Conservation (phyloP, 2,888 invertebrate species). For the Netelia inedita region DNA sequence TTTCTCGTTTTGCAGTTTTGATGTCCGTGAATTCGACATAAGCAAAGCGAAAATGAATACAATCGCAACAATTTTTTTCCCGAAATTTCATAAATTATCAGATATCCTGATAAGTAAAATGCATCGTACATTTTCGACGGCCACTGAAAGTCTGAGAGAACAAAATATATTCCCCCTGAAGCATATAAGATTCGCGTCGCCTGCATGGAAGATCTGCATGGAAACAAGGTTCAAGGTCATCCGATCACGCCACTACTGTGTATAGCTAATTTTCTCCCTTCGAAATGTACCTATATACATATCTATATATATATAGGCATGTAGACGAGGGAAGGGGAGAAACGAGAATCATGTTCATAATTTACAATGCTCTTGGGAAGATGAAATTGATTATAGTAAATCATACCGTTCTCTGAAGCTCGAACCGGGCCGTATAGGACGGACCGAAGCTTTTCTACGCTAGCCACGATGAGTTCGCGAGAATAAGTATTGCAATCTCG, state of each 20-base stretch:
- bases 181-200: slow-evolving; percentile 16
- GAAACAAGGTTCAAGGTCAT: slow-evolving; percentile 41
- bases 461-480: slow-evolving; percentile 29
- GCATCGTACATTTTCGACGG: too few species aligned
- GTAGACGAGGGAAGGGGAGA: background rate
- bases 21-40: too few species aligned
- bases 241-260: slow-evolving; percentile 20
- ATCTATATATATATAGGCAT: background rate
- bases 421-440: slow-evolving; percentile 13
- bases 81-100: too few species aligned
- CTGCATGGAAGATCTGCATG: background rate
- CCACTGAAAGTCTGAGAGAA: too few species aligned
- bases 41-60: too few species aligned
- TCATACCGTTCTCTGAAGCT: slow-evolving; percentile 39
- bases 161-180: background rate
- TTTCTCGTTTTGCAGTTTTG: too few species aligned
- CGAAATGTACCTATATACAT: background rate
- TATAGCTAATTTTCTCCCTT: slow-evolving; percentile 20
- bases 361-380: slow-evolving; percentile 44
- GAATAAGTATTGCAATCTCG: slow-evolving; percentile 45
- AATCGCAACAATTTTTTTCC: too few species aligned
- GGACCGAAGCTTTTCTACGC: slow-evolving; percentile 32
- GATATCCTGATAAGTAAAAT: too few species aligned
- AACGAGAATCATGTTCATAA: slow-evolving; percentile 46
- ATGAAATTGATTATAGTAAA: slow-evolving; percentile 57